phyloP scores from a whole-genome alignment of 2,888 invertebrate genomes.

The Campoplex capitator region DNA sequence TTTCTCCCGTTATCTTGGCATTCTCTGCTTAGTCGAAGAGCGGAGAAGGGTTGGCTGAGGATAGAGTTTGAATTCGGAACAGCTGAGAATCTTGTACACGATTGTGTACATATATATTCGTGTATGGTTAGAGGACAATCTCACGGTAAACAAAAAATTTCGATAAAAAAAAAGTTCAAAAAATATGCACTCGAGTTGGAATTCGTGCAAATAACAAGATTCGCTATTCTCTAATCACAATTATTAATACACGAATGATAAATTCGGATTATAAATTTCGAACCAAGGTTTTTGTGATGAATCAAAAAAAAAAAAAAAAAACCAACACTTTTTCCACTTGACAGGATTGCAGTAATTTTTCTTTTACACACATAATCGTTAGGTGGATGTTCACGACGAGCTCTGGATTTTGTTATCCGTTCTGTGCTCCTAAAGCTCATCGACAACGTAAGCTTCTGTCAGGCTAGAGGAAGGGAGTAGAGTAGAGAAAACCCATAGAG shows the following conservation, averaged over 20 bases:
- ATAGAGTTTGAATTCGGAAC: neutral
- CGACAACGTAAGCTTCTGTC: constrained; percentile 57
- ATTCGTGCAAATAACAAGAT: constrained; percentile 27
- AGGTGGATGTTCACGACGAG: constrained; percentile 3
- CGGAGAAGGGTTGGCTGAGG: neutral
- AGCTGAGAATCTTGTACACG: constrained; percentile 27
- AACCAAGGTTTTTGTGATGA: neutral
- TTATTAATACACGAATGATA: neutral
- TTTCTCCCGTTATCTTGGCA: constrained; percentile 57
- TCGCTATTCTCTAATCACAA: constrained; percentile 21
- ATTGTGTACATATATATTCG: neutral
- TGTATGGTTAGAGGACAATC: constrained; percentile 14
- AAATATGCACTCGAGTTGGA: neutral
- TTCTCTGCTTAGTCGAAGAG: constrained; percentile 27
- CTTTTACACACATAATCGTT: neutral
- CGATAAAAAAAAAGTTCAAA: constrained; percentile 10
- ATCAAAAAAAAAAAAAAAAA: neutral
- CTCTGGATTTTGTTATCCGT: constrained; percentile 46
- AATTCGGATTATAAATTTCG: neutral
- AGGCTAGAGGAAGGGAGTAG: neutral
- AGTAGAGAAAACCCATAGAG: neutral
- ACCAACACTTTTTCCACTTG: neutral
- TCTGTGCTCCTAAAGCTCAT: constrained; percentile 51
- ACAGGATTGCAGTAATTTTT: constrained; percentile 1
- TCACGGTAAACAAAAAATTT: neutral